Base-by-base conservation (phyloP, 2,888 invertebrate species). In the Gastracanthus pulcherrimus region DNA sequence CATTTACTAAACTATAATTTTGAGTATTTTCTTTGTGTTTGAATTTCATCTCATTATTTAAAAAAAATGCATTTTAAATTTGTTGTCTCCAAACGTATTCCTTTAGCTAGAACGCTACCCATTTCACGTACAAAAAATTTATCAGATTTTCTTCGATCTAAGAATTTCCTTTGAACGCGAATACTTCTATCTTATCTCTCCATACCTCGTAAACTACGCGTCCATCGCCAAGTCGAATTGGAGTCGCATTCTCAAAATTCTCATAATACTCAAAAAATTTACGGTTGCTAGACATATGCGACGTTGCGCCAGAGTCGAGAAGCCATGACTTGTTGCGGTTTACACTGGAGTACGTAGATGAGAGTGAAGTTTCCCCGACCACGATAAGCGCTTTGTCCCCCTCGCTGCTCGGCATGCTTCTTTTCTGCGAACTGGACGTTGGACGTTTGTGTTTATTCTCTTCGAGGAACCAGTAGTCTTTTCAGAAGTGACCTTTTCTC, bases 231-330 rank as follows among this genome's bases (percentile, higher is more conserved):
- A 67, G 29, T 36, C 55, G 34, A 36, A 76, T 31, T 0, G 58
- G 67, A 7, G 19, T 38, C 26, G 38, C 16, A 45, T 76, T 64
- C 5, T 58, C 6, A 0, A 55, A 45, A 13, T 67, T 13, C 13
- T 66, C 76, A 16, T 66, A 55, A n/a, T 55, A 6, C 1, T 13
- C 3, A 13, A 76, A 76, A 45, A 26, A 4, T 4, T 67, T 3
- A 23, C 3, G 29, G 13, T 58, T 38, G 9, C 41, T 29, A 7
- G 29, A 38, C 76, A 76, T 76, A 31, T 76, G 76, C n/a, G 38
- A 58, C 6, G 76, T 58, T 48, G 76, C 76, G 13, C 67, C 60
- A 3, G 76, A 76, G 34, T 76, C 76, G 1, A 76, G 29, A 51
- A 67, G 38, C 67, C 67, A 76, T n/a, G 31, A 19, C 34, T 7